Conservation (phyloP, 2,113 vertebrate species). For the Grammomys dolichurus region DNA sequence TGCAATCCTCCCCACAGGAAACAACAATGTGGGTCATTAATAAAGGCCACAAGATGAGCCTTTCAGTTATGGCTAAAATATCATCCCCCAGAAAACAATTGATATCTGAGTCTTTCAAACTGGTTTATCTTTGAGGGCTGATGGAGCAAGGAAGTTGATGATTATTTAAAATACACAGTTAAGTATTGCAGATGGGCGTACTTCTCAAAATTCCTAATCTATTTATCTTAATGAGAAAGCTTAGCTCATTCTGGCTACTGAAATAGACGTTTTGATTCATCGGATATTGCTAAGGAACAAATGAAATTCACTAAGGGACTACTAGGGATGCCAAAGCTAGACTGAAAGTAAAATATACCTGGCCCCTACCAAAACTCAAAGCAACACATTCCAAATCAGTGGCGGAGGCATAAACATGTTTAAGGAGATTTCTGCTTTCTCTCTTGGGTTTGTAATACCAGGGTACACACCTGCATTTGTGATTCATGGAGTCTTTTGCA, state of each 20-base stretch:
- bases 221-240: not conserved
- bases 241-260: not conserved
- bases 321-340: not conserved
- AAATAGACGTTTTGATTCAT: not conserved
- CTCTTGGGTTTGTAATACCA: not conserved
- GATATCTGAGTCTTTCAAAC: slow-evolving; percentile 5
- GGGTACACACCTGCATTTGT: not conserved
- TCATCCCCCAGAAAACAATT: not conserved
- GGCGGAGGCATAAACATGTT: not conserved
- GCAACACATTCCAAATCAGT: not conserved
- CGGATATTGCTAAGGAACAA: not conserved
- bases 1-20: not conserved
- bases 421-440: not conserved
- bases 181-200: not conserved
- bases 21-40: slow-evolving; percentile 31
- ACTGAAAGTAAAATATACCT: not conserved
- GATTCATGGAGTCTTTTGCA: not conserved
- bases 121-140: not conserved
- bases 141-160: slow-evolving; percentile 8
- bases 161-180: not conserved
- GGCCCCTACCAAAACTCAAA: not conserved
- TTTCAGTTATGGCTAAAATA: not conserved
- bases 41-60: slow-evolving; percentile 2
- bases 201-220: slow-evolving; percentile 24
- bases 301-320: not conserved